Base-by-base conservation (phyloP, 2,797 vertebrate species). In the Xenentodon cancila region DNA sequence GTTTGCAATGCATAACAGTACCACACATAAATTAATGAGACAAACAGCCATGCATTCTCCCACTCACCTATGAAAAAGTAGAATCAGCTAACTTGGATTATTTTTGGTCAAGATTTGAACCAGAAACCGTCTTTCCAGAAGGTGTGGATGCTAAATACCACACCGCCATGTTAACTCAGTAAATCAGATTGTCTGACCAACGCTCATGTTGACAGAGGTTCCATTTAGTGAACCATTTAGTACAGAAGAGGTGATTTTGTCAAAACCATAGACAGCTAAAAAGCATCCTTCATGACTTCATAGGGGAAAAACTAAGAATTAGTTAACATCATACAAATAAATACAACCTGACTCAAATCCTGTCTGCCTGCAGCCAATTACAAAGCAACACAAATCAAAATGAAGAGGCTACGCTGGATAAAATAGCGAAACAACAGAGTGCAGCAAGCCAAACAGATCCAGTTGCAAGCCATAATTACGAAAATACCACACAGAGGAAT, bases 201-300 rank as follows among this genome's bases (percentile, higher is more conserved):
- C 45, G 37, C 71, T 53, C 25, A 21, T 43, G 47, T 57, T 64
- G 22, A 67, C 40, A 53, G 21, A 55, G 5, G n/a, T 65, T 68
- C 43, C n/a, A n/a, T n/a, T n/a, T n/a, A n/a, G 62, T 63, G 15
- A 53, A 44, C 48, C 43, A 60, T 37, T 32, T 43, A 20, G 19
- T 57, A 25, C 17, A 69, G 63, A 66, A 58, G 9, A 56, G 16
- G n/a, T 4, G 9, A 32, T n/a, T 60, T 65, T 59, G 61, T 67
- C 34, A 22, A 52, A 53, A 32, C 43, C 5, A 61, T 43, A 71
- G 53, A 17, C 5, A 50, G 47, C 74, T 88, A 86, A 92, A 92
- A 90, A 82, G 66, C 73, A 43, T 81, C 86, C 90, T 92, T 92
- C 84, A 89, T 75, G 49, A 68, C 65, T 59, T 86, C 80, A 90